Conservation (phyloP, 2,888 invertebrate genomes). For the Metellina segmentata region DNA sequence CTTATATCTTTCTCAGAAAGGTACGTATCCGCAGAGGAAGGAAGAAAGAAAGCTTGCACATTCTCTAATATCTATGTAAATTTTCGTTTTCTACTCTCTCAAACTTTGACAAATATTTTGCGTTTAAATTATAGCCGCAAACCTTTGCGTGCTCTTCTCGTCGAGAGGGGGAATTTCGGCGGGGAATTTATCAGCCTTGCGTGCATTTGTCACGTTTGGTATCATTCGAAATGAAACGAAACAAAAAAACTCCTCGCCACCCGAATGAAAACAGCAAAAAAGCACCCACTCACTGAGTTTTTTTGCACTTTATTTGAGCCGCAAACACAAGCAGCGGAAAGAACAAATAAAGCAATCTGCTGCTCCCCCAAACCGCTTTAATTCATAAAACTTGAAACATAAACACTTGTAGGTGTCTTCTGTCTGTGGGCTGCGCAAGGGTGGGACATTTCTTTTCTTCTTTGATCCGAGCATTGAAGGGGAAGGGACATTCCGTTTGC, state of each 20-base stretch:
- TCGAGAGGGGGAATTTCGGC: conserved; percentile 1
- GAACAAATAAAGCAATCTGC: conserved; percentile 61
- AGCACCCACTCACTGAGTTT: neutral
- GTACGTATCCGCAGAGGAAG: neutral
- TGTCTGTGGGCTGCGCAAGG: conserved; percentile 20
- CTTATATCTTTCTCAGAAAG: neutral
- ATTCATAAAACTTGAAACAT: conserved; percentile 56
- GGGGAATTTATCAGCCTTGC: conserved; percentile 59
- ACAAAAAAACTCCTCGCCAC: conserved; percentile 1
- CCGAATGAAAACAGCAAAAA: neutral
- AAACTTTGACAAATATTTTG: conserved; percentile 54
- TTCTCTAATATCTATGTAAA: conserved; percentile 70
- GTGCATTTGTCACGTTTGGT: conserved; percentile 51
- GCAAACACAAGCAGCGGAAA: too few relatives aligned
- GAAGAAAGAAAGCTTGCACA: conserved; percentile 8
- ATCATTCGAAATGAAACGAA: conserved; percentile 36
- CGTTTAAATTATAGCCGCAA: conserved; percentile 42
- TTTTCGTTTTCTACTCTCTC: conserved; percentile 31
- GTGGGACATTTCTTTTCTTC: conserved; percentile 29
- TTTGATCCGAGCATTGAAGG: neutral
- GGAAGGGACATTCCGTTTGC: conserved; percentile 29
- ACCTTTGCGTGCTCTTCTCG: conserved; percentile 36
- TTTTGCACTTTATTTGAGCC: conserved; percentile 49
- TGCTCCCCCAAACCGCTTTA: conserved; percentile 13
- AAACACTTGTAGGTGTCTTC: conserved; percentile 59